Conservation (phyloP, 2,797 vertebrate species). For the Nannoperca australis region DNA sequence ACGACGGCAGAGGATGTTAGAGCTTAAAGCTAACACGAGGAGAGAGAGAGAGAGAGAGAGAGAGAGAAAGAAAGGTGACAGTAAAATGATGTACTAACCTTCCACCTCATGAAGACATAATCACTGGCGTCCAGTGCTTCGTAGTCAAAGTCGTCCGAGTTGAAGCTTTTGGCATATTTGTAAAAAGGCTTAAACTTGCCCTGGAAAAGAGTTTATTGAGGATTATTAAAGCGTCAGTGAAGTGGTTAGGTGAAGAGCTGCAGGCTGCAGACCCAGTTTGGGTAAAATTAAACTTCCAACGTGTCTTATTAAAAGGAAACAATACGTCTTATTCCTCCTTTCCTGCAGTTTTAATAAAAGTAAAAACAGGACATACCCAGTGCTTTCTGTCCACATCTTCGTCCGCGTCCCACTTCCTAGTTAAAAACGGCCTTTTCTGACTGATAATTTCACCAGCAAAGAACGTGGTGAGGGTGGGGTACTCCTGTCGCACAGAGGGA, state of each 20-base stretch:
- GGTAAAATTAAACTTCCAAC: neutral
- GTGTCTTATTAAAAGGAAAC: neutral
- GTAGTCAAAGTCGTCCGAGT: slow-evolving; percentile 97
- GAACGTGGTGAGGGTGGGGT: slow-evolving; percentile 97
- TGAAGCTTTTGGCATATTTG: slow-evolving; percentile 98
- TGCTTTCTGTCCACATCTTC: slow-evolving; percentile 99
- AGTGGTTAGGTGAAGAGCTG: neutral
- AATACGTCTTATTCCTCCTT: too few species aligned
- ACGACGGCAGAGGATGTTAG: neutral
- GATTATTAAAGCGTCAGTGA: neutral
- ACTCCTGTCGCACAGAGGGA: slow-evolving; percentile 84
- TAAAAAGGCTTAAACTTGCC: slow-evolving; percentile 98
- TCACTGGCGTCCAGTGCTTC: slow-evolving; percentile 94
- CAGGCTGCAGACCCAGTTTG: neutral
- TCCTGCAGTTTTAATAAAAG: too few species aligned
- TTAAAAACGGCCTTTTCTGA: slow-evolving; percentile 95
- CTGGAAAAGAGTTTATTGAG: slow-evolving; percentile 72
- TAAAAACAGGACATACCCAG: slow-evolving; percentile 89
- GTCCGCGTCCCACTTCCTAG: slow-evolving; percentile 98
- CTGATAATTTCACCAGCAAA: slow-evolving; percentile 99
- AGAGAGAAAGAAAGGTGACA: neutral
- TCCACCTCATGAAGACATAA: slow-evolving; percentile 99
- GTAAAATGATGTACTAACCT: slow-evolving; percentile 82
- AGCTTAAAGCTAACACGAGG: neutral
- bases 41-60: fast-evolving